phyloP scores from a whole-genome alignment of 1,140 invertebrate genomes.

The Tetramorium alpestre region DNA sequence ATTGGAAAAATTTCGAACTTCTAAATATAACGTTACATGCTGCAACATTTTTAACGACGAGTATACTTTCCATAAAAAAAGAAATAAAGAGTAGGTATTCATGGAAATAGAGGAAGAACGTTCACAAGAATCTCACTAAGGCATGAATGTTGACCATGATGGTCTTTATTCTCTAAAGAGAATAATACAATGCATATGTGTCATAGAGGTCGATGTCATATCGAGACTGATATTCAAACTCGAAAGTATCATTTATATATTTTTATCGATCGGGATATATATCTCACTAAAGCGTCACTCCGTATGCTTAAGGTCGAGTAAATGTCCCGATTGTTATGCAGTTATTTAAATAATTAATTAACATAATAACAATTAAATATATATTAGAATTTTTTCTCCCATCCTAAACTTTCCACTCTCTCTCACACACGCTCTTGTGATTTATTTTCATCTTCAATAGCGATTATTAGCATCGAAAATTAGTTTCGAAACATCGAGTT shows the following conservation, averaged over 20 bases:
- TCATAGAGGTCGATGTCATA: conserved; percentile 55
- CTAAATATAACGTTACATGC: neutral
- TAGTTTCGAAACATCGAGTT: conserved; percentile 6
- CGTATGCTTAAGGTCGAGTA: conserved; percentile 23
- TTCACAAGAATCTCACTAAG: neutral
- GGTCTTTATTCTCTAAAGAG: conserved; percentile 68
- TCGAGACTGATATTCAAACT: conserved; percentile 6
- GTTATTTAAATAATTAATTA: conserved; percentile 72
- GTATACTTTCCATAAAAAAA: neutral
- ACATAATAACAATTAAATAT: conserved; percentile 75
- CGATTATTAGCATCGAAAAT: neutral
- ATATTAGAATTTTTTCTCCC: conserved; percentile 74
- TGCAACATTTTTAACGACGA: neutral
- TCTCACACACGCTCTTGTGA: conserved; percentile 4
- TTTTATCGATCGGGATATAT: conserved; percentile 27
- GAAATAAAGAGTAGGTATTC: neutral
- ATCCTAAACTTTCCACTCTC: conserved; percentile 26
- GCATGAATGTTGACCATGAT: conserved; percentile 21
- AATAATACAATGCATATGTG: conserved; percentile 63
- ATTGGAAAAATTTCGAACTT: neutral
- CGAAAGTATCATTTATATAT: conserved; percentile 14
- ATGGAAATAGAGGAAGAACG: neutral
- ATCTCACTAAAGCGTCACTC: conserved; percentile 38
- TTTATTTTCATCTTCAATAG: conserved; percentile 27
- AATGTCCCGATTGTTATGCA: conserved; percentile 6